These are phyloP conservation scores for Odontomachus brunneus DNA, from an alignment of 1,140 invertebrate genomes.

Conservation along the genomic window DNA sequence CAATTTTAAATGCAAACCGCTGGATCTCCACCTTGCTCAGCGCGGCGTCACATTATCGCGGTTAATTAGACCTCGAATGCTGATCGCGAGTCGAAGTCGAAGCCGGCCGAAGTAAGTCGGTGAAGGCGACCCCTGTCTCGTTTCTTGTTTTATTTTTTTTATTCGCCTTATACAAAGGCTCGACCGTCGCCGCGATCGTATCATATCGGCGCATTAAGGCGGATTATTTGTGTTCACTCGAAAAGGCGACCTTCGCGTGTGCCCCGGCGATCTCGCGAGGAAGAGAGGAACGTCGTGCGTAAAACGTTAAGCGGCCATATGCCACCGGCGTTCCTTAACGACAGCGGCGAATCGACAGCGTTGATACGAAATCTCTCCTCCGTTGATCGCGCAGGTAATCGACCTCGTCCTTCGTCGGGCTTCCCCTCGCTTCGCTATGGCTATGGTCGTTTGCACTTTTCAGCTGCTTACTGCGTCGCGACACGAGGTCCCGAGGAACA, in stretches of 20 bases:
- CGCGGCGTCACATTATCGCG: neutral
- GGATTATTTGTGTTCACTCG: conserved; percentile 55
- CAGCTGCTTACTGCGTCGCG: neutral
- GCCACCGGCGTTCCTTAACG: conserved; percentile 23
- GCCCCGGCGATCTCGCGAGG: neutral
- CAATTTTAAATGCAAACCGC: too few species aligned
- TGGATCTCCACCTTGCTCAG: too few species aligned
- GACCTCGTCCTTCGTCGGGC: conserved; percentile 57
- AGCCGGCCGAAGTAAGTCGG: neutral
- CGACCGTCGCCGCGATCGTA: neutral
- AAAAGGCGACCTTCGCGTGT: conserved; percentile 49
- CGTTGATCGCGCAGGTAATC: conserved; percentile 53
- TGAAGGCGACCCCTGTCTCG: neutral
- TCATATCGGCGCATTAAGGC: neutral
- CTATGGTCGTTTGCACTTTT: conserved; percentile 24
- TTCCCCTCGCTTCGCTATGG: conserved; percentile 44
- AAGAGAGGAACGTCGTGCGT: neutral
- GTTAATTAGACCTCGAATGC: neutral
- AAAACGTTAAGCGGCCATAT: neutral
- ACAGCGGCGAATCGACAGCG: neutral
- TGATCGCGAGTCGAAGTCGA: neutral
- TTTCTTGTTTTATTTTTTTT: neutral
- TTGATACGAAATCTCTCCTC: conserved; percentile 53
- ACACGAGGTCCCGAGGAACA: conserved; percentile 8
- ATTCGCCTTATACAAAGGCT: neutral